A percentile compares a stretch with the other conserved stretches of the same genome.
Conservation (phyloP, 2,113 vertebrate species). For the Bothrops jararaca region DNA sequence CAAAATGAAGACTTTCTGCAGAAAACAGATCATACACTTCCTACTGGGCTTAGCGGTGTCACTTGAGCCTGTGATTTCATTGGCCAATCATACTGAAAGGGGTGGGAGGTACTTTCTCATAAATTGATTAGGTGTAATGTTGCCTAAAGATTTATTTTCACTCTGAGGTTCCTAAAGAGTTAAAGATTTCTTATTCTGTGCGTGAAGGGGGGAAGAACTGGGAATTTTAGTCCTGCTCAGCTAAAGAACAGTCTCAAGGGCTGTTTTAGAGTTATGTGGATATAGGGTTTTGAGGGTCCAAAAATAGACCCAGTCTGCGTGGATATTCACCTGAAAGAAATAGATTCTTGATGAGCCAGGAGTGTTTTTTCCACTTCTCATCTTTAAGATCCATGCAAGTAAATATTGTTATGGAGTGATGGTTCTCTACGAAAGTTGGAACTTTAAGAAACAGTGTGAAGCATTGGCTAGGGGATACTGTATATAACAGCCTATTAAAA, state of each 20-base stretch:
- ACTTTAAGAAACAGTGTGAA: neutral
- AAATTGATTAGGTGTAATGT: neutral
- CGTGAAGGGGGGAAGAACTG: accelerated
- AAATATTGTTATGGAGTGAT: neutral
- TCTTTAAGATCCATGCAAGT: neutral
- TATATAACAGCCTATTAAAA: neutral
- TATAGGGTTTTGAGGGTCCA: neutral
- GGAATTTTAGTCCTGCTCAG: neutral
- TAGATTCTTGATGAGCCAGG: neutral
- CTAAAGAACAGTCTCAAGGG: neutral
- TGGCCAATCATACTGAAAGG: neutral
- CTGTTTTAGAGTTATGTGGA: neutral
- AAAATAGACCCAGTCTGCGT: neutral
- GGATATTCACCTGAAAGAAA: neutral
- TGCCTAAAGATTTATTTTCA: neutral
- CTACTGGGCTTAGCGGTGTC: neutral
- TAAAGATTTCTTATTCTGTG: neutral
- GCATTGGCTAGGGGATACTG: neutral
- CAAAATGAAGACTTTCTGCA: neutral
- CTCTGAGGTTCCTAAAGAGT: neutral
- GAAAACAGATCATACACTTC: neutral
- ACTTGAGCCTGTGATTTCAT: neutral
- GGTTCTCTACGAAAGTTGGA: neutral
- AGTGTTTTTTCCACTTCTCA: neutral
- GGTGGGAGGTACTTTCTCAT: neutral